Base-by-base conservation (phyloP, 2,797 vertebrate genomes). In the Setipinna tenuifilis region DNA sequence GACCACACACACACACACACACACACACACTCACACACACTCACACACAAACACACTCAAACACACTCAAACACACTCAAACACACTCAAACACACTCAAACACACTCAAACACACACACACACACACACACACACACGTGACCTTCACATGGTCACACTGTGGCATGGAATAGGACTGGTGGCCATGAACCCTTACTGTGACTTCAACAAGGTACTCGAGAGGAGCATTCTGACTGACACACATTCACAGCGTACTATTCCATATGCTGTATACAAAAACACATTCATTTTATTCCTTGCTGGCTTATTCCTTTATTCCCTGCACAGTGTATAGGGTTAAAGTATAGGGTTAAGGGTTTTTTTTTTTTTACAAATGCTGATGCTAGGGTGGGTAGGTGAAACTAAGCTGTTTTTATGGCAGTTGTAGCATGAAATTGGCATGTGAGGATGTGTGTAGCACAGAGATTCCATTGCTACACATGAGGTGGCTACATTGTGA, bases 1-100 rank as follows among this genome's bases (percentile, higher is more conserved):
- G 90, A 65, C 85, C 21, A 59, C 21, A 1, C 61, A 48, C 54
- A 58, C 11, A 25, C 31, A 31, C n/a, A 12, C 46, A 54, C 85
- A 35, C 59, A 31, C 7, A 59, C 10, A 68, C 41, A n/a, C 75
- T 41, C 31, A 78, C 16, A 78, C 14, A 78, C 71, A 41, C 9
- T n/a, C n/a, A n/a, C n/a, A n/a, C n/a, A n/a, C n/a, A n/a, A n/a
- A n/a, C 21, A 59, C 21, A 1, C 61, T 46, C 54, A 58, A 6
- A 25, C 31, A 31, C n/a, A 12, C 46, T 41, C 85, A 35, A 48
- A 31, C 7, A 59, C 10, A 68, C 41, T 17, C 75, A 78, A 16
- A 78, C 16, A 78, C 14, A 78, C 71, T 46, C 54, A 58, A 6
- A 25, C 31, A 31, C n/a, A 12, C 46, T 61, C 28, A 46, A 25